phyloP scores from a whole-genome alignment of 37 sponge, comb jelly and placozoan species.

The Cliona cf. orientalis region DNA sequence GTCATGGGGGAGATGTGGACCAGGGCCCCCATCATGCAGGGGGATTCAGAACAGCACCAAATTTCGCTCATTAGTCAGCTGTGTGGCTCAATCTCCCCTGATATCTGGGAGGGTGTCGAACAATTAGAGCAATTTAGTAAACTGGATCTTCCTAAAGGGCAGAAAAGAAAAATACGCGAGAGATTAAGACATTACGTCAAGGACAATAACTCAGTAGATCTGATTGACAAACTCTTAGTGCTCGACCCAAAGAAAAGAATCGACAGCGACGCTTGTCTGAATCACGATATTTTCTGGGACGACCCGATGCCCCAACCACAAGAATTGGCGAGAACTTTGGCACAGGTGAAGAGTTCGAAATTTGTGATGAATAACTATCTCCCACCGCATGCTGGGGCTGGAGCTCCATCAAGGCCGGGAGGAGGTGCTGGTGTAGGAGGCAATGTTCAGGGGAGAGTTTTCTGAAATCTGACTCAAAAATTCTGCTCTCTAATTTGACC shows the following conservation, averaged over 20 bases:
- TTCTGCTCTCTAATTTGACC: not conserved
- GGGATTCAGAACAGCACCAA: conserved; percentile 92
- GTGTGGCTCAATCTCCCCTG: conserved; percentile 95
- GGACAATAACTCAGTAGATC: conserved; percentile 86
- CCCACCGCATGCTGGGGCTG: conserved; percentile 8
- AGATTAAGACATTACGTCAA: conserved; percentile 85
- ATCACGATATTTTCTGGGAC: conserved; percentile 97
- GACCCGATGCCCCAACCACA: conserved; percentile 82
- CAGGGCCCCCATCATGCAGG: conserved; percentile 93
- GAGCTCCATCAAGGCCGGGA: not conserved
- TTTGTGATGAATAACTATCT: conserved; percentile 62
- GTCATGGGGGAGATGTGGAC: conserved; percentile 99
- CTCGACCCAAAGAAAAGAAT: conserved; percentile 91
- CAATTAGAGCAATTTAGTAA: conserved; percentile 82
- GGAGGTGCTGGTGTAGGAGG: not conserved
- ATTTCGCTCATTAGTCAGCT: conserved; percentile 89
- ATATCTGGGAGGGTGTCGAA: conserved; percentile 92
- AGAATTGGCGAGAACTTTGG: conserved; percentile 54
- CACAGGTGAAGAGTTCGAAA: conserved; percentile 60
- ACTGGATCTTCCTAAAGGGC: conserved; percentile 84
- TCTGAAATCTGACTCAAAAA: conserved; percentile 16
- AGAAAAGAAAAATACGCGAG: conserved; percentile 88
- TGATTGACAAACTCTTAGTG: conserved; percentile 88
- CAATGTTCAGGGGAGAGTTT: conserved; percentile 29
- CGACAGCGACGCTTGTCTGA: conserved; percentile 87